Percentiles rank a stretch among this genome's conserved stretches.
Conservation (phyloP, 2,888 invertebrate genomes). For the Melieria omissa region DNA sequence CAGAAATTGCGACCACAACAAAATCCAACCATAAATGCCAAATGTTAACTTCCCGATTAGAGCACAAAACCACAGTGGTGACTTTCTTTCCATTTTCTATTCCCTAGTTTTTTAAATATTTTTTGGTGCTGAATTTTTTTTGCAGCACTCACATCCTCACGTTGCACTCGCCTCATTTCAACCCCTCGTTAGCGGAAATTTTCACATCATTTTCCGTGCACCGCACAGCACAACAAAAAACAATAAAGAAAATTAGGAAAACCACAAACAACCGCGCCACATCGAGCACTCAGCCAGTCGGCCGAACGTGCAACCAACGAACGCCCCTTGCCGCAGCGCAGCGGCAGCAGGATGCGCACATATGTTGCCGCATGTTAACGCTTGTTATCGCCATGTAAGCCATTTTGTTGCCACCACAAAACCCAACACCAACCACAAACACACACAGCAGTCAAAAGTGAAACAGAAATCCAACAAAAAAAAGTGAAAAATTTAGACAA, state of each 20-base stretch:
- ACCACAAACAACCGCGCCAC: slow-evolving; percentile 21
- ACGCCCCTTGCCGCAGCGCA: neutral
- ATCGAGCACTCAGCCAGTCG: neutral
- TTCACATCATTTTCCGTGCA: slow-evolving; percentile 26
- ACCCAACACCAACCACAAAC: neutral
- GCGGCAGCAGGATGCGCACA: slow-evolving; percentile 28
- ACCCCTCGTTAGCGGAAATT: slow-evolving; percentile 30
- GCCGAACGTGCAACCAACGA: neutral
- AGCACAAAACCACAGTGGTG: no score
- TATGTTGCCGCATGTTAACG: slow-evolving; percentile 49
- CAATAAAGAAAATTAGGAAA: slow-evolving; percentile 16
- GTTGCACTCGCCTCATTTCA: slow-evolving; percentile 16
- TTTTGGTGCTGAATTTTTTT: no score
- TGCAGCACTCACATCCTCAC: no score
- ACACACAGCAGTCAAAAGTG: neutral
- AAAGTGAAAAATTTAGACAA: slow-evolving; percentile 7
- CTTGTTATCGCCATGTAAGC: slow-evolving; percentile 43
- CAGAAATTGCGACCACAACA: no score
- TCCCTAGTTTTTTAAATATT: no score
- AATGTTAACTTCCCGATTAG: no score
- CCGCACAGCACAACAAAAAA: slow-evolving; percentile 3
- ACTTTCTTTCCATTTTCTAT: no score
- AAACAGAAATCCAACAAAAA: neutral
- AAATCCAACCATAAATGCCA: no score
- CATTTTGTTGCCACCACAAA: slow-evolving; percentile 49